phyloP scores from a whole-genome alignment of 1,140 invertebrate species.

The Cephus cinctus region DNA sequence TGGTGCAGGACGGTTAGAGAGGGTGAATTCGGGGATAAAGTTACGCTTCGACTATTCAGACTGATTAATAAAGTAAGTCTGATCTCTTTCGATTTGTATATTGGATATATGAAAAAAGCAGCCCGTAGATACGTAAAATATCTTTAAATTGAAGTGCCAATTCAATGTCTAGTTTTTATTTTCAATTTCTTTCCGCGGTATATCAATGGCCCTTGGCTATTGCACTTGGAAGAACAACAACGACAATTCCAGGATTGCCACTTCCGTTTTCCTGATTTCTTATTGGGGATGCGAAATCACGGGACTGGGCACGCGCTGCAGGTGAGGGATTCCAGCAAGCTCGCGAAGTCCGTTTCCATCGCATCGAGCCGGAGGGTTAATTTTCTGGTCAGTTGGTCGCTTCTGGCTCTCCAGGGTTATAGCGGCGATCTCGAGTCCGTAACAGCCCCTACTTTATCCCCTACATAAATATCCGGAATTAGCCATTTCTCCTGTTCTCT shows the following conservation, averaged over 20 bases:
- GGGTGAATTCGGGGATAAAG: constrained; percentile 17
- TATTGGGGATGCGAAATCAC: too few relatives aligned
- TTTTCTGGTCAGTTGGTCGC: constrained; percentile 60
- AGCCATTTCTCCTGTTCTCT: constrained; percentile 55
- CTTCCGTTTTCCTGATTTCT: too few relatives aligned
- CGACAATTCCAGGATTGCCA: too few relatives aligned
- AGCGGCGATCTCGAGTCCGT: constrained; percentile 53
- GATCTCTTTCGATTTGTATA: constrained; percentile 14
- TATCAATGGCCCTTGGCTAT: too few relatives aligned
- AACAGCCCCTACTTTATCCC: constrained; percentile 53
- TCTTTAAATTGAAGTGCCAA: too few relatives aligned
- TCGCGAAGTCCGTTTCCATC: constrained; percentile 15
- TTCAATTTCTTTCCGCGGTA: too few relatives aligned
- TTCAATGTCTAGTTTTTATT: too few relatives aligned
- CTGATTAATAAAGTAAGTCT: constrained; percentile 33
- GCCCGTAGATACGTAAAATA: too few relatives aligned
- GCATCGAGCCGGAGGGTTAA: constrained; percentile 56
- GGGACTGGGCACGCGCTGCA: too few relatives aligned
- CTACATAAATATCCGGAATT: constrained; percentile 60
- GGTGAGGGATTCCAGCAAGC: too few relatives aligned
- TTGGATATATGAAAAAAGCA: too few relatives aligned
- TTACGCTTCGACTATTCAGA: constrained; percentile 13
- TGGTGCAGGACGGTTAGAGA: neutral
- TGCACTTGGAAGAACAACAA: too few relatives aligned
- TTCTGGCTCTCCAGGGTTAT: constrained; percentile 56